Conservation (phyloP, 1,140 invertebrate genomes). For the Eumeta japonica region DNA sequence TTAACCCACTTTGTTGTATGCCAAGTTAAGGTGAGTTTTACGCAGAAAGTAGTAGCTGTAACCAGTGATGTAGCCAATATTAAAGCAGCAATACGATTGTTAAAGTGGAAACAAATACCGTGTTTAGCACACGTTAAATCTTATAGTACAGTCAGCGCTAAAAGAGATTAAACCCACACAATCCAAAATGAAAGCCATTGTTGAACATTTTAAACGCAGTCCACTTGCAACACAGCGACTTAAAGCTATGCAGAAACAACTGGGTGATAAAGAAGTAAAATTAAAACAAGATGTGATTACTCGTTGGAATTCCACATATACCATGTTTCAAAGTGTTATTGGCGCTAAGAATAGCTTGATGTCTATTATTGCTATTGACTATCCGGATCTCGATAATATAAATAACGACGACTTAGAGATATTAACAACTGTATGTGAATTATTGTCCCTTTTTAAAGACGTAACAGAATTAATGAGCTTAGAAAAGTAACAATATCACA, state of each 20-base stretch:
- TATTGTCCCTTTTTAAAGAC: conserved; percentile 3
- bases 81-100: too few relatives aligned
- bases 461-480: conserved; percentile 1
- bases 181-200: conserved; percentile 5
- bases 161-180: conserved; percentile 3
- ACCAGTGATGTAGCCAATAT: too few relatives aligned
- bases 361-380: conserved; percentile 3
- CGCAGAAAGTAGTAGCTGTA: too few relatives aligned
- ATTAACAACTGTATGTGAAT: background rate
- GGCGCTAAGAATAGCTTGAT: conserved; percentile 10
- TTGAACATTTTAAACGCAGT: conserved; percentile 9
- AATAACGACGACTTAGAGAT: background rate
- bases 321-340: conserved; percentile 16
- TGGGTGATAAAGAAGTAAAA: conserved; percentile 8
- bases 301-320: conserved; percentile 19
- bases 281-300: conserved; percentile 17
- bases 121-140: conserved; percentile 8
- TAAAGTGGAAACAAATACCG: too few relatives aligned
- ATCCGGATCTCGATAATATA: background rate
- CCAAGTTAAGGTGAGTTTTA: too few relatives aligned
- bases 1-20: too few relatives aligned
- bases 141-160: conserved; percentile 4
- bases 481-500: conserved; percentile 2
- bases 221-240: conserved; percentile 4
- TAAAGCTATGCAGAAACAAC: conserved; percentile 9